Percentiles rank a stretch among this genome's conserved stretches.
Conservation (phyloP, 1,140 invertebrate genomes). For the Kradibia gibbosae region DNA sequence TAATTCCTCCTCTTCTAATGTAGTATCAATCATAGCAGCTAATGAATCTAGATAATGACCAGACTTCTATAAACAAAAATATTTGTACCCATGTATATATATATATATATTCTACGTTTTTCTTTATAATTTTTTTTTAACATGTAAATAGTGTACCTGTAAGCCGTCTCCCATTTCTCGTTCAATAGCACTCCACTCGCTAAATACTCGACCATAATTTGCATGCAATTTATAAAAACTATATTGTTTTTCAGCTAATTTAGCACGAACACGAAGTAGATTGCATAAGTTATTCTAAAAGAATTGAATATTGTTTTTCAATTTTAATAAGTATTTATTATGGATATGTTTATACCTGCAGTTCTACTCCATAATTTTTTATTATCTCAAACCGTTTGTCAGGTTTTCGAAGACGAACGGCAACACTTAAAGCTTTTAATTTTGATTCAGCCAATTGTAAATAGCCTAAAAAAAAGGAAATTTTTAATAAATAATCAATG, state of each 20-base stretch:
- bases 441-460: constrained; percentile 83
- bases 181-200: constrained; percentile 89
- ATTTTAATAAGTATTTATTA: constrained; percentile 20
- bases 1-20: constrained; percentile 87
- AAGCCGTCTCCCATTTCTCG: constrained; percentile 87
- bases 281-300: constrained; percentile 71
- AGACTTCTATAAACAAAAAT: constrained; percentile 72
- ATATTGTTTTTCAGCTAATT: constrained; percentile 84
- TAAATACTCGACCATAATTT: constrained; percentile 87
- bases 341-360: constrained; percentile 75
- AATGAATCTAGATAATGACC: constrained; percentile 84
- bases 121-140: constrained; percentile 45
- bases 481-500: constrained; percentile 23
- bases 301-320: constrained; percentile 27
- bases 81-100: no score
- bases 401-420: constrained; percentile 82
- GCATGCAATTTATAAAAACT: constrained; percentile 86
- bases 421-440: constrained; percentile 82
- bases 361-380: constrained; percentile 83
- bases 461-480: constrained; percentile 73
- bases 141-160: constrained; percentile 71
- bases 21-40: constrained; percentile 82
- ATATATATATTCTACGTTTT: constrained; percentile 37
- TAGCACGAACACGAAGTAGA: constrained; percentile 75
- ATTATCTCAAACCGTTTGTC: constrained; percentile 84